Conservation (phyloP, 2,113 vertebrate species). For the Centropus unirufus region DNA sequence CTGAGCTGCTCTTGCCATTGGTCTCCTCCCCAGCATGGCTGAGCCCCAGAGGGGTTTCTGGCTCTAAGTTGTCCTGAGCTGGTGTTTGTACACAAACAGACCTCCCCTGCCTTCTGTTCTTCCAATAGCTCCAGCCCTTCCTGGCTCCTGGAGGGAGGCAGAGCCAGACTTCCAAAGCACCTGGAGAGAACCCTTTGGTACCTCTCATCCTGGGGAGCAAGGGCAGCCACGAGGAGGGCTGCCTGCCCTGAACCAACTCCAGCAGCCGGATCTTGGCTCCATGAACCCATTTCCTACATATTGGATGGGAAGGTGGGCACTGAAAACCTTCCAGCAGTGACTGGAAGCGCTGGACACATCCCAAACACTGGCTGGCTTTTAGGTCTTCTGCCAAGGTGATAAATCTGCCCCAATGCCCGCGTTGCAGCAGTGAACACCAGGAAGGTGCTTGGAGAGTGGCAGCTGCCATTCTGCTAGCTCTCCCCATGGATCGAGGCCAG, state of each 20-base stretch:
- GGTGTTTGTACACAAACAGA: neutral
- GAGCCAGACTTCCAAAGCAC: neutral
- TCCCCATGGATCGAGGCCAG: neutral
- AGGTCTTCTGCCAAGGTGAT: neutral
- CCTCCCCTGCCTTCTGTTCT: neutral
- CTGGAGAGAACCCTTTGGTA: neutral
- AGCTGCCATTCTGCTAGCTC: neutral
- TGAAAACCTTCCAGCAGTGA: neutral
- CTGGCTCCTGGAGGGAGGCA: neutral
- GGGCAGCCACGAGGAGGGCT: neutral
- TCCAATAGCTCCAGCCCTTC: neutral
- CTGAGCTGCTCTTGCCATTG: neutral
- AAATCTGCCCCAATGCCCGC: neutral
- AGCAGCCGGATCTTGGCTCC: neutral
- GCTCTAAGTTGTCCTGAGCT: neutral
- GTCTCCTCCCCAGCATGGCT: neutral
- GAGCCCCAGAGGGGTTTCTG: neutral
- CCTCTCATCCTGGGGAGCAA: neutral
- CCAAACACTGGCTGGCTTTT: neutral
- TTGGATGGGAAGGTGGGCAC: neutral
- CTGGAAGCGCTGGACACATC: constrained; percentile 5
- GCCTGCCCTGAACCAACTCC: neutral
- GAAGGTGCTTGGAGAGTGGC: neutral
- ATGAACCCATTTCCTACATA: neutral
- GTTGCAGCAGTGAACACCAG: neutral